Evolutionary conservation across 2,113 vertebrate species (phyloP).

Genomic region (Periophthalmodon schlosseri): DNA sequence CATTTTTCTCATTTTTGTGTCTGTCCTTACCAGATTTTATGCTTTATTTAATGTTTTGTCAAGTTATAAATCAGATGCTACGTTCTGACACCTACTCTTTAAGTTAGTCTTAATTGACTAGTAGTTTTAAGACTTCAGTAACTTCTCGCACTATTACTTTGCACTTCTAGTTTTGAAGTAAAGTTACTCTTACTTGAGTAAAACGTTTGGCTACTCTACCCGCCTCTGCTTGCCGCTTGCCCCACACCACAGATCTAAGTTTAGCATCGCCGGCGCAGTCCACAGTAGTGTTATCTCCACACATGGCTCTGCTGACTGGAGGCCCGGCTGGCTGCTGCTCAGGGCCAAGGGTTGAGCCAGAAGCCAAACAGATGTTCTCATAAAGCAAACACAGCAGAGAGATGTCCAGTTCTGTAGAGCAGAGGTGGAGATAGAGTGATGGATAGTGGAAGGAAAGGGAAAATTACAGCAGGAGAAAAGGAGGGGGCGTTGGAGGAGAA

Average conservation of each 20-base stretch:
- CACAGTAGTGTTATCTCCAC: constrained; percentile 19
- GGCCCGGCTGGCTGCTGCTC: constrained; percentile 49
- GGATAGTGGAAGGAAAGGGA: constrained; percentile 36
- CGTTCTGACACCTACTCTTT: too few relatives aligned
- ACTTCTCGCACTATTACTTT: too few relatives aligned
- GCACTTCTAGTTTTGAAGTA: too few relatives aligned
- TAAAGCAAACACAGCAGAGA: constrained; percentile 62
- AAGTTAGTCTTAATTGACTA: too few relatives aligned
- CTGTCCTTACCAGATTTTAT: too few relatives aligned
- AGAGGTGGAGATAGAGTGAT: constrained; percentile 62
- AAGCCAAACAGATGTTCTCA: constrained; percentile 74
- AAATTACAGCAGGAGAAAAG: constrained; percentile 8
- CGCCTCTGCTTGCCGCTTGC: too few relatives aligned
- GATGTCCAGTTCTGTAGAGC: constrained; percentile 53
- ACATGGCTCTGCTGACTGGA: constrained; percentile 32
- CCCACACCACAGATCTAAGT: not conserved
- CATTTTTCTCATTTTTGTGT: too few relatives aligned
- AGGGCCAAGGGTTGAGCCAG: constrained; percentile 55
- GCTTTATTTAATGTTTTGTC: too few relatives aligned
- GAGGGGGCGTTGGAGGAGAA: constrained; percentile 21
- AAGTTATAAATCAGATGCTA: too few relatives aligned
- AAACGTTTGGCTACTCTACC: too few relatives aligned
- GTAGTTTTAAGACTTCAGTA: too few relatives aligned
- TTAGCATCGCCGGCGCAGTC: not conserved
- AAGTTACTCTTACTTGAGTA: too few relatives aligned